Percentiles rank a stretch among this genome's conserved stretches.
Conservation (phyloP, 2,797 vertebrate species). For the Myioborus miniatus region DNA sequence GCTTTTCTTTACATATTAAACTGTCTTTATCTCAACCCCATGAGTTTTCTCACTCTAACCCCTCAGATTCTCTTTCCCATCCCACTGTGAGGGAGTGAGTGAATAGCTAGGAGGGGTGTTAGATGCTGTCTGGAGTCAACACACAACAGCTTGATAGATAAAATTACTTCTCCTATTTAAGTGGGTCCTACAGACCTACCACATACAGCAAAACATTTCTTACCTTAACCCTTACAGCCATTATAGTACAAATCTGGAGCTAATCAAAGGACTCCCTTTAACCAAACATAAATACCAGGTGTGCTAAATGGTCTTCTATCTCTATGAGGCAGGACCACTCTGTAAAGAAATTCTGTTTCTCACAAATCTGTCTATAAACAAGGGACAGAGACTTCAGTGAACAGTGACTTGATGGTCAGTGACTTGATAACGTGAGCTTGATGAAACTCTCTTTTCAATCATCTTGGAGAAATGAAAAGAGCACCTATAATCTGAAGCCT, state of each 20-base stretch:
- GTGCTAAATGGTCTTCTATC: neutral
- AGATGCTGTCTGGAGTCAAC: neutral
- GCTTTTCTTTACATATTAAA: neutral
- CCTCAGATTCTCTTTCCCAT: neutral
- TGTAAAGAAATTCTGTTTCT: neutral
- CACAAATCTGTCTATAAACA: neutral
- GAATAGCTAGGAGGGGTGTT: fast-evolving
- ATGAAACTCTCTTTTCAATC: neutral
- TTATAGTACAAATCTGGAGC: neutral
- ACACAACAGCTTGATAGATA: neutral
- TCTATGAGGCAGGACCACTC: neutral
- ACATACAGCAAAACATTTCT: neutral
- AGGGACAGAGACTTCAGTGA: neutral
- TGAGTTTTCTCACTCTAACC: neutral
- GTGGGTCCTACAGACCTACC: neutral
- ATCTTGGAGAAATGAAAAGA: neutral
- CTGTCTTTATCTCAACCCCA: neutral
- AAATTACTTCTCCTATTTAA: neutral
- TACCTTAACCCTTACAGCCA: neutral
- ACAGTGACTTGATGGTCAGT: neutral
- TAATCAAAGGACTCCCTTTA: neutral
- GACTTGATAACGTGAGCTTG: neutral
- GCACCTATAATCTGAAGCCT: neutral
- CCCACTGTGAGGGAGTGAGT: fast-evolving
- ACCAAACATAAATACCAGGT: neutral